Evolutionary conservation across 2,888 invertebrate species (phyloP).

Genomic region (Aquatica leii): DNA sequence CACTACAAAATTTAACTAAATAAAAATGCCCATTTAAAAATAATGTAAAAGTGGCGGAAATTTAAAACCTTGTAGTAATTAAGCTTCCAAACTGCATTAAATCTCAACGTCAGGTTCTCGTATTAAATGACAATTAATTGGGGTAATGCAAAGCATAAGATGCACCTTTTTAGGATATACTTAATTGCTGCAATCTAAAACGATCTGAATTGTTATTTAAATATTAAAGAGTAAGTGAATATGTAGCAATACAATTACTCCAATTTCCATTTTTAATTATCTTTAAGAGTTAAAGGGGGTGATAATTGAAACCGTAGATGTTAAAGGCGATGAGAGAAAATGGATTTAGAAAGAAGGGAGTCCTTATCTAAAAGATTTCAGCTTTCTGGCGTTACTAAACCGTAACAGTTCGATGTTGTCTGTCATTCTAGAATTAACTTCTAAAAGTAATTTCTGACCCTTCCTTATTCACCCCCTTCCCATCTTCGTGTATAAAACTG

Average conservation of each 20-base stretch:
- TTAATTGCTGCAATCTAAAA: no score
- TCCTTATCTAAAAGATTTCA: conserved; percentile 42
- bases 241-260: conserved; percentile 30
- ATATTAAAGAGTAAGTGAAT: conserved; percentile 31
- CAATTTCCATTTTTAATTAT: conserved; percentile 39
- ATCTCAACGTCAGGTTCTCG: no score
- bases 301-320: conserved; percentile 48
- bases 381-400: conserved; percentile 34
- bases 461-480: background rate
- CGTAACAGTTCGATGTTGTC: conserved; percentile 32
- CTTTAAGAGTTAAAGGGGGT: conserved; percentile 30
- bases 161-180: no score
- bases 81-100: no score
- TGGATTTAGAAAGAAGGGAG: conserved; percentile 43
- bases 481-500: no score
- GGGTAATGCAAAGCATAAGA: no score
- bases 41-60: no score
- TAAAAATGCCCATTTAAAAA: no score
- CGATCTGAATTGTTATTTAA: conserved; percentile 24
- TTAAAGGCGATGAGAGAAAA: conserved; percentile 44
- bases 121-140: no score
- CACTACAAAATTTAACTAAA: no score
- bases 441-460: conserved; percentile 23
- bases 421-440: conserved; percentile 27
- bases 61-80: no score